Evolutionary conservation across 2,113 vertebrate genomes (phyloP).

Genomic region (Dryoscopus gambensis): DNA sequence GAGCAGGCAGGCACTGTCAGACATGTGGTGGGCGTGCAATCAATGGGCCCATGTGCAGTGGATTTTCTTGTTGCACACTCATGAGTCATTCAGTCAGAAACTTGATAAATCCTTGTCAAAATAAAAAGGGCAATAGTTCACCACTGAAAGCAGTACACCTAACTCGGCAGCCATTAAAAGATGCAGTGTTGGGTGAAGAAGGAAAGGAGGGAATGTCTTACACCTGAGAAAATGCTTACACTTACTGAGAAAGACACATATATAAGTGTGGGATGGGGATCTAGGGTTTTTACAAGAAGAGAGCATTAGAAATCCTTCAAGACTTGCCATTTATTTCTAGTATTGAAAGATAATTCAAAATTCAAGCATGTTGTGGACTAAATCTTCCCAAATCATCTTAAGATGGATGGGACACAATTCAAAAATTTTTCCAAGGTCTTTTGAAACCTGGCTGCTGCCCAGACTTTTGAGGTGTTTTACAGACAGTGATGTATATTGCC

Average conservation of each 20-base stretch:
- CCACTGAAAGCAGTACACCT: neutral
- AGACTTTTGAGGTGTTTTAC: neutral
- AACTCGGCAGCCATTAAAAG: neutral
- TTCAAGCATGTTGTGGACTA: neutral
- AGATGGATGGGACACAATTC: neutral
- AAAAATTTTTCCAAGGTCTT: constrained; percentile 17
- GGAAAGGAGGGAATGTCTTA: neutral
- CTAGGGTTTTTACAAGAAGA: neutral
- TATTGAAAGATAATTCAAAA: neutral
- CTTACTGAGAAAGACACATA: neutral
- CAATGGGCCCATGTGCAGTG: rapidly evolving
- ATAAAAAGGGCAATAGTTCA: neutral
- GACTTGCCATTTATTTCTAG: neutral
- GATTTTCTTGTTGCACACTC: neutral
- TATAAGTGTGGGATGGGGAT: neutral
- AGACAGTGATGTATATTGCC: neutral
- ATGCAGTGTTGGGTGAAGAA: neutral
- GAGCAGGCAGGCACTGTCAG: neutral
- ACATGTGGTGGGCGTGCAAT: neutral
- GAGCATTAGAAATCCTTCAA: neutral
- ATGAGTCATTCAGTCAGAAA: neutral
- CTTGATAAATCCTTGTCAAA: neutral
- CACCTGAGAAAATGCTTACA: neutral
- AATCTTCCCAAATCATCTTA: neutral
- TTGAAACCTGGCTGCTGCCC: neutral